A percentile compares a stretch with the other conserved stretches of the same genome.
phyloP scores from a whole-genome alignment of 2,113 vertebrate genomes.

The Siniperca chuatsi region DNA sequence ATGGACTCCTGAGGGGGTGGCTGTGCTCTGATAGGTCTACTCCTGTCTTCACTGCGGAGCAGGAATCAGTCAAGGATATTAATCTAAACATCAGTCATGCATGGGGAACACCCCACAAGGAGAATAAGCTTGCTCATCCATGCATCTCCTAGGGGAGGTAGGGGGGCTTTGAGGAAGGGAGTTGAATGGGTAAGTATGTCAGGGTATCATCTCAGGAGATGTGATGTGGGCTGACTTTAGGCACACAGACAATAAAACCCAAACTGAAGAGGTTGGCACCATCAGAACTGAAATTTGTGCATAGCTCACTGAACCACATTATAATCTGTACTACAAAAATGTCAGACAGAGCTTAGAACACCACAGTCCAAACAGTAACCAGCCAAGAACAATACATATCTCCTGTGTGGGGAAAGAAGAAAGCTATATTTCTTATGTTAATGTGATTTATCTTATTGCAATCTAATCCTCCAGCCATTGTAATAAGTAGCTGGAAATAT shows the following conservation, averaged over 20 bases:
- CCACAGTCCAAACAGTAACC: conserved; percentile 54
- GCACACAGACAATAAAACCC: conserved; percentile 59
- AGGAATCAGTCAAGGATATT: conserved; percentile 80
- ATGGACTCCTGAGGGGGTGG: conserved; percentile 67
- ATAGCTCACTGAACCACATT: conserved; percentile 45
- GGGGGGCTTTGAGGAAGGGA: conserved; percentile 40
- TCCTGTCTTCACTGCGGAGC: conserved; percentile 55
- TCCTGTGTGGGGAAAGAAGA: conserved; percentile 24
- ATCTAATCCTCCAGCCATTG: conserved; percentile 55
- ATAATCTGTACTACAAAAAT: conserved; percentile 53
- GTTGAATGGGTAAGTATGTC: conserved; percentile 60
- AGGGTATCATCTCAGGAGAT: conserved; percentile 68
- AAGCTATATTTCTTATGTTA: conserved; percentile 36
- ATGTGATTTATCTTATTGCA: conserved; percentile 58
- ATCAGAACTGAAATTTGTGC: conserved; percentile 54
- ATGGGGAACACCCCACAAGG: conserved; percentile 80
- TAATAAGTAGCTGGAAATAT: conserved; percentile 40
- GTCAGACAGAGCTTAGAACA: conserved; percentile 45
- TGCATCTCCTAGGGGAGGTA: conserved; percentile 71
- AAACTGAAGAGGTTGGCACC: conserved; percentile 61
- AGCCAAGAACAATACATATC: conserved; percentile 34
- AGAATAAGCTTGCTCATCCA: conserved; percentile 80
- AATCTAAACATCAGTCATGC: conserved; percentile 83
- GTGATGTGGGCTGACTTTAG: conserved; percentile 63
- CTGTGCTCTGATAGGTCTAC: conserved; percentile 59